Evolutionary conservation across 1,140 invertebrate species (phyloP), one percentile per base, ranked within the genome.

Genomic region (Drosophila arizonae): DNA sequence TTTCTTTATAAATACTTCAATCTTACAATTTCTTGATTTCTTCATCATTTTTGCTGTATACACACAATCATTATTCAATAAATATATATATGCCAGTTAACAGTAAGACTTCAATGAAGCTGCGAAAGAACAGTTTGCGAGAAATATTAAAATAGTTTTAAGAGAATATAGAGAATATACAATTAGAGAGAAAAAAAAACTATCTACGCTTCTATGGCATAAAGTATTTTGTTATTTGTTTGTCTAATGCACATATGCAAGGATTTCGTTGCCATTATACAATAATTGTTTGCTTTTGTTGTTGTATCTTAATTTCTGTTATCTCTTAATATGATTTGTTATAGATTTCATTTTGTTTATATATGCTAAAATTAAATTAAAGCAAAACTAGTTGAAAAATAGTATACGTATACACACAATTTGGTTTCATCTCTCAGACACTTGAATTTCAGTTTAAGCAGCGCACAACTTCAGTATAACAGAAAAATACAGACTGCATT

Each of bases 331-430:
- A 57, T 71, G 50, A 61, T 57, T 66, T 57, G 55, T 17, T 68
- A 57, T 64, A 55, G 63, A 74, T 61, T 68, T 67, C 54, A 62
- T 76, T 72, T 70, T 39, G 36, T 39, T 39, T 54, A 57, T 60
- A 72, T 67, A 72, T 62, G 45, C 71, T 73, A 74, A 64, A 70
- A 64, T 76, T 79, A 75, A 77, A 90, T 75, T 86, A 86, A 86
- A 88, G 72, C 84, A 88, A 78, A 90, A 90, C 76, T 87, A 88
- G 84, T 88, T 78, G 82, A 72, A 86, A 86, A 86, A 87, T 87
- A 87, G 82, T 87, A 87, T 87, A 87, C 82, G 81, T 87, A 81
- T 87, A 88, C 82, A 86, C 80, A 82, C 76, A 77, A 79, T 87
- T 88, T 87, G 82, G 84, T 87, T 87, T 76, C 60, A 67, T 78